Conservation (phyloP, 2,113 vertebrate species). For the Etheostoma cragini region DNA sequence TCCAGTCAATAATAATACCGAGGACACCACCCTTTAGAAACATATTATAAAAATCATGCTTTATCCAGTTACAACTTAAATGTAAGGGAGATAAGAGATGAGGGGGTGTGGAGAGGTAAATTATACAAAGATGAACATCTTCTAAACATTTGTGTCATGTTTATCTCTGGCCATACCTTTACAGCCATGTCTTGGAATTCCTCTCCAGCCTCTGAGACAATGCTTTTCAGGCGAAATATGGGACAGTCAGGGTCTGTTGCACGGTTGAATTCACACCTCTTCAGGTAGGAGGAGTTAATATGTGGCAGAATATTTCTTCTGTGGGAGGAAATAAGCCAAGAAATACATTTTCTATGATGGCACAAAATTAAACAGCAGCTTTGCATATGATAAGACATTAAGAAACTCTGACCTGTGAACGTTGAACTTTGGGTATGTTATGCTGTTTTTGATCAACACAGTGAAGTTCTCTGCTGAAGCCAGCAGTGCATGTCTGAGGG, state of each 20-base stretch:
- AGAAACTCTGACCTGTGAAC: conserved; percentile 86
- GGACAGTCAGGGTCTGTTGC: conserved; percentile 89
- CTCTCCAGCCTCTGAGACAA: conserved; percentile 86
- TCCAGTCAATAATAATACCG: conserved; percentile 76
- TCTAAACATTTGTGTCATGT: neutral
- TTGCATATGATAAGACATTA: conserved; percentile 9
- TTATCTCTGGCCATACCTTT: conserved; percentile 76
- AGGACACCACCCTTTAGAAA: conserved; percentile 68
- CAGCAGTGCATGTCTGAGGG: conserved; percentile 85
- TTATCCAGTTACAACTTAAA: neutral
- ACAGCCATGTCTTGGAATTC: conserved; percentile 90
- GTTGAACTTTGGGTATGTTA: conserved; percentile 92
- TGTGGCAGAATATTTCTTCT: conserved; percentile 89
- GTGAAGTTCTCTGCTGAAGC: conserved; percentile 91
- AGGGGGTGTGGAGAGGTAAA: neutral
- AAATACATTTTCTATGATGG: neutral
- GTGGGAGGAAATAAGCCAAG: neutral
- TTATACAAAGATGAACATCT: neutral
- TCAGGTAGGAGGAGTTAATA: conserved; percentile 86
- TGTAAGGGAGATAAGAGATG: neutral
- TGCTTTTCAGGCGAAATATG: conserved; percentile 88
- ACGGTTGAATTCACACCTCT: conserved; percentile 83
- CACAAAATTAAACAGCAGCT: neutral
- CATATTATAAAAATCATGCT: neutral
- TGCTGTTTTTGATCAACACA: conserved; percentile 92